phyloP scores from a whole-genome alignment of 1,140 invertebrate species.

The Asbolus verrucosus region DNA sequence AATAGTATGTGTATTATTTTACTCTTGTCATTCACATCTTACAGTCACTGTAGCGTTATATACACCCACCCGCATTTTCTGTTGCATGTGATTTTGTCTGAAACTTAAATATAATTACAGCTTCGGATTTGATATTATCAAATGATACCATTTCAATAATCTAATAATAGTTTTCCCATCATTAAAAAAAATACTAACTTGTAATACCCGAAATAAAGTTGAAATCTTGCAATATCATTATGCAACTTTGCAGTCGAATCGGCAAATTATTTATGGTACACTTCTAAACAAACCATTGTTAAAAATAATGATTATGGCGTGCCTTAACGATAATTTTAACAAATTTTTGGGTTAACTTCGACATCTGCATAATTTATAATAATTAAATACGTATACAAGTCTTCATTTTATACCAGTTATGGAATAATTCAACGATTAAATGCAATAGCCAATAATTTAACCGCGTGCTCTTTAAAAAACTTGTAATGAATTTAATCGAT shows the following conservation, averaged over 20 bases:
- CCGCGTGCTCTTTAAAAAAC: too few species aligned
- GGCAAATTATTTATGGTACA: constrained; percentile 2
- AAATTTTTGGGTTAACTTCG: not conserved
- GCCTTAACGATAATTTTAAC: not conserved
- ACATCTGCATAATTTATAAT: constrained; percentile 18
- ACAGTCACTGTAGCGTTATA: too few species aligned
- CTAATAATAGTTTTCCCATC: constrained; percentile 5
- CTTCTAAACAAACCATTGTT: not conserved
- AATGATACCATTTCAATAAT: too few species aligned
- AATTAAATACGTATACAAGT: not conserved
- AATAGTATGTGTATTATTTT: not conserved
- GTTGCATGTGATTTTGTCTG: too few species aligned
- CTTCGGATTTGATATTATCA: too few species aligned
- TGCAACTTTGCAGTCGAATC: not conserved
- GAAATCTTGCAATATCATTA: not conserved
- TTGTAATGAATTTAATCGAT: too few species aligned
- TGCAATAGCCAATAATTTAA: too few species aligned
- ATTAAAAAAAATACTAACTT: not conserved
- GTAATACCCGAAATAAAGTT: not conserved
- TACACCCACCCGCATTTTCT: too few species aligned
- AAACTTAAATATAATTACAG: too few species aligned
- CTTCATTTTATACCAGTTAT: not conserved
- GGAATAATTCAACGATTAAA: too few species aligned
- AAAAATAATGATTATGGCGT: not conserved
- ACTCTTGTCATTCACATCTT: too few species aligned